phyloP scores from a whole-genome alignment of 2,113 vertebrate genomes.

The Myrmophylax atrothorax region DNA sequence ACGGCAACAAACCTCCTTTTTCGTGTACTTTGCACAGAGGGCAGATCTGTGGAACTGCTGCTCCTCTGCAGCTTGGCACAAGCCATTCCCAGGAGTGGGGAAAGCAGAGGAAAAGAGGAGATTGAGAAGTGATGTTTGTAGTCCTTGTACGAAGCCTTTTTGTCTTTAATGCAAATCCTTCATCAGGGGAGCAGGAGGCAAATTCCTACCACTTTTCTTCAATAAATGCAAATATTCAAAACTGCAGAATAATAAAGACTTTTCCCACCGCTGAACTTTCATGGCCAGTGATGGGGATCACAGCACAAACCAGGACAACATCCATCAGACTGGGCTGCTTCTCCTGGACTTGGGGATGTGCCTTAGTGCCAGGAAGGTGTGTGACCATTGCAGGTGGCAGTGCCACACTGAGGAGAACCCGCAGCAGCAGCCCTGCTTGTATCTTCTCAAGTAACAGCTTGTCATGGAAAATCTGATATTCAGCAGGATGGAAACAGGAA shows the following conservation, averaged over 20 bases:
- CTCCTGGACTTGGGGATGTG: background rate
- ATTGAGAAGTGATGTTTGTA: background rate
- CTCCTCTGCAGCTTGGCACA: background rate
- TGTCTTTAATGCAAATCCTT: background rate
- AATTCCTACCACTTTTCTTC: background rate
- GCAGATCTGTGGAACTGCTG: background rate
- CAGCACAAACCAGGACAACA: background rate
- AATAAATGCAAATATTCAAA: background rate
- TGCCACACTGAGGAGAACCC: background rate
- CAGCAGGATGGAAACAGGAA: background rate
- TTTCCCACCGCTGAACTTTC: background rate
- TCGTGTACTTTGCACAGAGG: background rate
- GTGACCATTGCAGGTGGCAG: background rate
- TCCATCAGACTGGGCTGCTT: background rate
- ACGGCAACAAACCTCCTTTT: background rate
- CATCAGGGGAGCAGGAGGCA: background rate
- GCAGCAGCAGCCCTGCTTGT: background rate
- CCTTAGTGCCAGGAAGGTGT: background rate
- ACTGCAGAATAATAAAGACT: rapidly evolving
- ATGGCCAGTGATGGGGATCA: too few species aligned
- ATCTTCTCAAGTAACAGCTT: background rate
- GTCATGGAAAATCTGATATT: background rate
- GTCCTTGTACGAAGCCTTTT: background rate
- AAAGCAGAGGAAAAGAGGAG: background rate
- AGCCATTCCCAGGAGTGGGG: background rate